phyloP scores from a whole-genome alignment of 1,140 invertebrate genomes.

The Colletes latitarsis region DNA sequence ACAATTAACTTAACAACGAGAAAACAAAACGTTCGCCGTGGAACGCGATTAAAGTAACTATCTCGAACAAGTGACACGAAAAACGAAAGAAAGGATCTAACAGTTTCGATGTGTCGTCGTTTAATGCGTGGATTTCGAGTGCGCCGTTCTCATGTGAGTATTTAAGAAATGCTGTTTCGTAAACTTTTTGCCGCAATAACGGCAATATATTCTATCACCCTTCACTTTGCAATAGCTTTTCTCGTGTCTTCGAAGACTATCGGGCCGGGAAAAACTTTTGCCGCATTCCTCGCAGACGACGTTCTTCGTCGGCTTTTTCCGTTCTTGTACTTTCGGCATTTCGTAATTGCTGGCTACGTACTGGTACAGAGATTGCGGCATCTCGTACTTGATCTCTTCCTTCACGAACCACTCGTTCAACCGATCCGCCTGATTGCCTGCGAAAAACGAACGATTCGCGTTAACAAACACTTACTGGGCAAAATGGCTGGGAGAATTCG shows the following conservation, averaged over 20 bases:
- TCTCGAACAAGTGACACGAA: background rate
- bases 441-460: constrained; percentile 32
- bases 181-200: constrained; percentile 54
- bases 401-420: constrained; percentile 45
- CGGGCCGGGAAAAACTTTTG: constrained; percentile 59
- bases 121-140: background rate
- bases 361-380: constrained; percentile 44
- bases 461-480: background rate
- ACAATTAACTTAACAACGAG: no score
- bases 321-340: constrained; percentile 9
- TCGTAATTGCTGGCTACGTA: constrained; percentile 50
- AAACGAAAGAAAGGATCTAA: background rate
- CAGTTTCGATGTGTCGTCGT: no score
- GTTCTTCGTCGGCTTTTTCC: constrained; percentile 35
- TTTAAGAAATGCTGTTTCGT: constrained; percentile 27
- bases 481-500: background rate
- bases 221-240: constrained; percentile 60
- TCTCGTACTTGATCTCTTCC: constrained; percentile 40
- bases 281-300: constrained; percentile 59
- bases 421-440: constrained; percentile 23
- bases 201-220: constrained; percentile 37
- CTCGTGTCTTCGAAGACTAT: constrained; percentile 64
- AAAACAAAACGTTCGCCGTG: no score
- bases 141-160: constrained; percentile 46
- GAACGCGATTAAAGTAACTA: background rate